Conservation (phyloP, 2,888 invertebrate species). For the Stratiomys singularior region DNA sequence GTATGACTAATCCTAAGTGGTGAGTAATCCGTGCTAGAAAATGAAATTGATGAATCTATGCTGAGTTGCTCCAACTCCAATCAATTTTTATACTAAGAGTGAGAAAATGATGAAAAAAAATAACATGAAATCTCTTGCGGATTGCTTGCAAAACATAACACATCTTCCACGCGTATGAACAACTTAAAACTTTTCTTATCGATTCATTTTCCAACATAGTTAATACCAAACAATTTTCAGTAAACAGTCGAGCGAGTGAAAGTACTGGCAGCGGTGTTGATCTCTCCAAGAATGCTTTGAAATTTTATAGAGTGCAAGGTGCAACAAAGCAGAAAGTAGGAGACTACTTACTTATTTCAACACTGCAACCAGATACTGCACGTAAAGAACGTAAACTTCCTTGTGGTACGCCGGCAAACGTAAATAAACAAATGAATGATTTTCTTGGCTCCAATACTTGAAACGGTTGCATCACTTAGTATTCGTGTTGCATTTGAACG, state of each 20-base stretch:
- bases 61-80: no score
- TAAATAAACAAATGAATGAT: constrained; percentile 33
- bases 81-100: no score
- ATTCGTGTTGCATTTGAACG: background rate
- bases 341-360: background rate
- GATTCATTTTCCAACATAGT: background rate
- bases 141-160: no score
- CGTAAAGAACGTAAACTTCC: background rate
- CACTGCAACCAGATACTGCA: background rate
- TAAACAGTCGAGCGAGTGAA: constrained; percentile 5
- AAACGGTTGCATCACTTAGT: constrained; percentile 38
- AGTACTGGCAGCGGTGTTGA: background rate
- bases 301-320: constrained; percentile 43
- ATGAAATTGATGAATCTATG: no score
- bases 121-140: no score
- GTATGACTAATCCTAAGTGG: no score
- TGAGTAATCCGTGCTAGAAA: no score
- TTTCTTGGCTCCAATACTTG: constrained; percentile 3
- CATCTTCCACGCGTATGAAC: no score
- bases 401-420: constrained; percentile 12
- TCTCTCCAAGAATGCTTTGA: constrained; percentile 6
- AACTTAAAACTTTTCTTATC: background rate
- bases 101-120: no score
- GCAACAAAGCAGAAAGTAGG: constrained; percentile 34
- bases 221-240: background rate